Evolutionary conservation across 2,113 vertebrate genomes (phyloP), one percentile per base, ranked within the genome.

Genomic region (Lamprotornis superbus): DNA sequence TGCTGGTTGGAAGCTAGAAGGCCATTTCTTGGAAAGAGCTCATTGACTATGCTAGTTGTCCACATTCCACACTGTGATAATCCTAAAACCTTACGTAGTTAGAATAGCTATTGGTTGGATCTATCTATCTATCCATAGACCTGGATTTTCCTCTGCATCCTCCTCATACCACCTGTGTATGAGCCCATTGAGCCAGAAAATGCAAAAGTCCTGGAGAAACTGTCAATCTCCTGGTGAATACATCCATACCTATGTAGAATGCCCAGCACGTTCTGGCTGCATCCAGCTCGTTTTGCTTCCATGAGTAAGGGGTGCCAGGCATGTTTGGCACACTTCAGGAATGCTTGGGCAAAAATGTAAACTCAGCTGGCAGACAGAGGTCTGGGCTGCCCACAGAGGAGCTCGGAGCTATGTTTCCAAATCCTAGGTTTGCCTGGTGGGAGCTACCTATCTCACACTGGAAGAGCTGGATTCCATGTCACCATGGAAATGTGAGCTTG

Each of bases 201-300:
- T n/a, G 22, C 27, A 85, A 49, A 85, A 64, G 13, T 49, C 53
- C 22, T 3, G 3, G 24, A 85, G 40, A 85, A 76, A 37, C 6
- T 52, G 44, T 52, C 44, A 37, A 4, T 69, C 14, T 77, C 25
- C 25, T 2, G 0, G 0, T 20, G 21, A 49, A 47, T 39, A 44
- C 8, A 25, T n/a, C 19, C 37, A 47, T 9, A 11, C 7, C 46
- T 0, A 0, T 53, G 30, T 21, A 65, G 74, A 93, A 70, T 35
- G 9, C 12, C 30, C 55, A 35, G 6, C 0, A 0, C 0, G 0
- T 60, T 90, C 60, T 28, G 7, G 23, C 19, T 56, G 30, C 39
- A 52, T 39, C 35, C 52, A 59, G 30, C 14, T 82, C 13, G 31
- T 49, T 79, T 59, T 59, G 10, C 20, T 67, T 57, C 19, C 7